Evolutionary conservation across 2,113 vertebrate species (phyloP).

Genomic region (Cisticola juncidis): DNA sequence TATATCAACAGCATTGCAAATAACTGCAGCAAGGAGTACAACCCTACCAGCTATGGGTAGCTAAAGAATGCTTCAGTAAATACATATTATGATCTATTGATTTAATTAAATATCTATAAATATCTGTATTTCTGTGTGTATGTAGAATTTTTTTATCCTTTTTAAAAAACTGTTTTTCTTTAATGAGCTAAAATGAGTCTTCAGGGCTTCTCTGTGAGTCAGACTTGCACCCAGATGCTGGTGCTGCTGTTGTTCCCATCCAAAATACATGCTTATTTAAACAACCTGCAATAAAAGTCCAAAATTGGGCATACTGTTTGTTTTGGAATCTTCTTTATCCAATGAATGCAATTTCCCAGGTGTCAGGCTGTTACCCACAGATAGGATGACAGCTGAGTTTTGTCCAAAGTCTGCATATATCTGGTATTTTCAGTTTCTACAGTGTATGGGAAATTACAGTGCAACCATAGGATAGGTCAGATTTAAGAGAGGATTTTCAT

Average conservation of each 20-base stretch:
- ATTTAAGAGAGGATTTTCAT: background rate
- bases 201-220: background rate
- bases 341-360: background rate
- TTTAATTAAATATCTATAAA: background rate
- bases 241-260: background rate
- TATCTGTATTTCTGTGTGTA: background rate
- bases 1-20: background rate
- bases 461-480: background rate
- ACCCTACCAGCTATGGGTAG: background rate
- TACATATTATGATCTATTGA: background rate
- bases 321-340: background rate
- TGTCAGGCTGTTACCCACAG: background rate
- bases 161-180: background rate
- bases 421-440: background rate
- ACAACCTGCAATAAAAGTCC: background rate
- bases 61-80: background rate
- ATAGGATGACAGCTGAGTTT: background rate
- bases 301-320: background rate
- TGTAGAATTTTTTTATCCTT: background rate
- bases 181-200: background rate
- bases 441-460: background rate
- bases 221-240: background rate
- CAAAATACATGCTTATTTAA: background rate
- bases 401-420: background rate
- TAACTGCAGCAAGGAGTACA: background rate